Evolutionary conservation across 2,113 vertebrate species (phyloP).

Genomic region (Phylloscopus trochilus): DNA sequence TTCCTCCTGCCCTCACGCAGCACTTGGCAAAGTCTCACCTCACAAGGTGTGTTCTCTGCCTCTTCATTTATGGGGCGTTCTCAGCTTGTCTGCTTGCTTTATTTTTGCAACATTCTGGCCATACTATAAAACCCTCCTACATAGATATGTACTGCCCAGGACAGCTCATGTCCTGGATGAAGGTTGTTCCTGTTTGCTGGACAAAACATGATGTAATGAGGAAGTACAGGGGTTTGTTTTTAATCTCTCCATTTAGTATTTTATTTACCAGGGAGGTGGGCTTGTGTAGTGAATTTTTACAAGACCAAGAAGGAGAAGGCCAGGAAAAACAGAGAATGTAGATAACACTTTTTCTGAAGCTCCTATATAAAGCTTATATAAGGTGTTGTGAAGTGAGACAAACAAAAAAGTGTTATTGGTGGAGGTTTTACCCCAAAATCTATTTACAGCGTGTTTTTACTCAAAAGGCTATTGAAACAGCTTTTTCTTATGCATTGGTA

Average conservation of each 20-base stretch:
- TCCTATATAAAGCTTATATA: accelerated
- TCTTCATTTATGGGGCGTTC: not conserved
- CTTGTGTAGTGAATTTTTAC: not conserved
- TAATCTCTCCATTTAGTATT: not conserved
- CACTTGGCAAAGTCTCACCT: not conserved
- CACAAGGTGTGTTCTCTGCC: not conserved
- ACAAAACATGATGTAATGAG: not conserved
- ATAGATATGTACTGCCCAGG: accelerated
- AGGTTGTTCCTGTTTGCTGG: not conserved
- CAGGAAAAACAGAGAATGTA: not conserved
- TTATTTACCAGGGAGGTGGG: not conserved
- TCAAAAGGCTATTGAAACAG: not conserved
- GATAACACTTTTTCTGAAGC: not conserved
- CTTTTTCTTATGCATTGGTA: not conserved
- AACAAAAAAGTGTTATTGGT: not conserved
- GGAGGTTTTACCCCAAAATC: not conserved
- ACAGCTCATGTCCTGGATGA: accelerated
- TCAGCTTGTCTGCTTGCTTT: not conserved
- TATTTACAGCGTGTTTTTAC: not conserved
- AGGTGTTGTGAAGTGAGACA: not conserved
- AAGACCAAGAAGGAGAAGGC: not conserved
- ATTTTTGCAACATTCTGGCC: not conserved
- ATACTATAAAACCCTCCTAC: not conserved
- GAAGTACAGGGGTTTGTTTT: not conserved
- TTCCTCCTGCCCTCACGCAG: not conserved